A percentile compares a stretch with the other conserved stretches of the same genome.
Evolutionary conservation across 2,797 vertebrate species (phyloP).

Genomic region (Xenentodon cancila): DNA sequence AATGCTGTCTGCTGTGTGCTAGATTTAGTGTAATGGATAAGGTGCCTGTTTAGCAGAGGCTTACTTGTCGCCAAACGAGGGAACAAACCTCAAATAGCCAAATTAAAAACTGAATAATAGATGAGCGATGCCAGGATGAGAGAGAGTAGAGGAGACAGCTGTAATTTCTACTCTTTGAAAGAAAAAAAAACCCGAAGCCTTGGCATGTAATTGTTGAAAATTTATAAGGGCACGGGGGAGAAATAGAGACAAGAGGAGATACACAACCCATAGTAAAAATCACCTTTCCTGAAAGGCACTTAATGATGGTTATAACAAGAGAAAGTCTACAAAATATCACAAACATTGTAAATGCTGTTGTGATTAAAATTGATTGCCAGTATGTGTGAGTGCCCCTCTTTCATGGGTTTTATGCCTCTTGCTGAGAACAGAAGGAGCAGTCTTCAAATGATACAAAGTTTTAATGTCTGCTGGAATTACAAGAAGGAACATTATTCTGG

Average conservation of each 20-base stretch:
- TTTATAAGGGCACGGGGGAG: constrained; percentile 73
- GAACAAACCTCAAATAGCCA: constrained; percentile 85
- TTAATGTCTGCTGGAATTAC: constrained; percentile 62
- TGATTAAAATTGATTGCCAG: constrained; percentile 71
- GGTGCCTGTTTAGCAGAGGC: constrained; percentile 81
- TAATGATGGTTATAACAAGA: constrained; percentile 62
- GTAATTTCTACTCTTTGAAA: constrained; percentile 78
- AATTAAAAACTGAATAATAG: constrained; percentile 89
- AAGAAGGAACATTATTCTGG: constrained; percentile 70
- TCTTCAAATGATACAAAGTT: constrained; percentile 70
- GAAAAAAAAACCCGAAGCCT: constrained; percentile 46
- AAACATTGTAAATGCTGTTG: constrained; percentile 71
- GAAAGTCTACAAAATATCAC: constrained; percentile 69
- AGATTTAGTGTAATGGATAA: constrained; percentile 85
- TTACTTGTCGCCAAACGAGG: constrained; percentile 82
- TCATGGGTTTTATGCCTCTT: constrained; percentile 50
- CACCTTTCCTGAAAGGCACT: constrained; percentile 66
- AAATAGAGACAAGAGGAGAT: constrained; percentile 62
- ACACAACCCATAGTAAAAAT: constrained; percentile 63
- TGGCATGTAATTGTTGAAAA: constrained; percentile 78
- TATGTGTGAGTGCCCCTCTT: constrained; percentile 46
- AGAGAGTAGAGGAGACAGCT: constrained; percentile 79
- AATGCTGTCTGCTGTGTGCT: constrained; percentile 79
- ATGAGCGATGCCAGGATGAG: constrained; percentile 83
- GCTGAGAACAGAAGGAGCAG: constrained; percentile 58